Base-by-base conservation (phyloP, 2,888 invertebrate genomes). In the Matsumyia berberina region DNA sequence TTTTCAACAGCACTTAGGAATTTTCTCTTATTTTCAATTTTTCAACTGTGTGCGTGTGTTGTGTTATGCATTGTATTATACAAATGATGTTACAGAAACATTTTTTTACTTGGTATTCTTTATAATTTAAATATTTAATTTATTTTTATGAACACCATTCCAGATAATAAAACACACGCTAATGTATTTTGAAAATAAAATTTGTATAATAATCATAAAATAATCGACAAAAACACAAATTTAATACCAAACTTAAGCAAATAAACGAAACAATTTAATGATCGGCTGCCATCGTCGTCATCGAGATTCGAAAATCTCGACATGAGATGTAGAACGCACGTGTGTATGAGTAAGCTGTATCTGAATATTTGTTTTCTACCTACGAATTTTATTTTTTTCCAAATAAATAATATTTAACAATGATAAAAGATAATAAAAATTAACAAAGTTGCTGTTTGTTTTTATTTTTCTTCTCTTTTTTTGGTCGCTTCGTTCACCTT, bases 201-300 rank as follows among this genome's bases (percentile, higher is more conserved):
- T 53, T 53, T 53, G 44, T 57, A 73, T 83, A 78, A 67, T 79
- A 79, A 83, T 83, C 83, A 78, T 78, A 78, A 78, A 83, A 83
- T 73, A 72, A 83, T 82, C 76, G 67, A 49, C 35, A 64, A 55
- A 72, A 64, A 44, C 44, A 69, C 31, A 72, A 76, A 66, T 53
- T 70, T 60, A 67, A 62, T 62, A 79, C 74, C 64, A 79, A 79
- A 73, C 78, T 66, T 78, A 78, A 67, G 67, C 73, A 83, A 72
- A 78, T 83, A 79, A 74, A 78, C 51, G 66, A 72, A 70, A 74
- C 58, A 42, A 60, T 62, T 83, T 73, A 67, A 83, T 83, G 83
- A 57, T 69, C 55, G 0, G 42, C 44, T 51, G 53, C 55, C 60
- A 12, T 29, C 11, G 5, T 29, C n/a, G 11, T 31, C 17, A 37